These are phyloP conservation scores for Eulemur rubriventer DNA, from an alignment of 2,797 vertebrate genomes.

Conservation along the genomic window DNA sequence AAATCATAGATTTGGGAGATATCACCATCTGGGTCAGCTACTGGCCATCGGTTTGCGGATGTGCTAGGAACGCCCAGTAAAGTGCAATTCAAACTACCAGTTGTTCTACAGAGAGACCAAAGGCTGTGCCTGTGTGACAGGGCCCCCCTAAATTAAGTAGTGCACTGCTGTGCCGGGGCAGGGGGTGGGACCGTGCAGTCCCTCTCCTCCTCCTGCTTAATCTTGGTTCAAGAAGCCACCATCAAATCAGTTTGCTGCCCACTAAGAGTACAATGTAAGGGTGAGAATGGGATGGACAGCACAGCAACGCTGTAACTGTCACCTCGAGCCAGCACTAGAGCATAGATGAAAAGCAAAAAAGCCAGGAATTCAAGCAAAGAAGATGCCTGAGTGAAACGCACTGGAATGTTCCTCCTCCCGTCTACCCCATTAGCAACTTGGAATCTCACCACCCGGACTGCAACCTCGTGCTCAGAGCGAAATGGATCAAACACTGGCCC, in stretches of 20 bases:
- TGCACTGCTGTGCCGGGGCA: background rate
- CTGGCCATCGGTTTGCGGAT: background rate
- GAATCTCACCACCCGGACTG: background rate
- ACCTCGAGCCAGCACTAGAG: background rate
- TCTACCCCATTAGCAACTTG: background rate
- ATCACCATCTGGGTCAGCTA: background rate
- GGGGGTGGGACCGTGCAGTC: background rate
- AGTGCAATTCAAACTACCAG: background rate
- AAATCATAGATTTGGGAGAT: background rate
- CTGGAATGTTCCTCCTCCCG: background rate
- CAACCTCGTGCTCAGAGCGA: background rate
- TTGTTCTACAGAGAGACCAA: background rate
- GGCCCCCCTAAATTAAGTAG: background rate
- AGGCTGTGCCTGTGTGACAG: background rate
- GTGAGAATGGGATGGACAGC: background rate
- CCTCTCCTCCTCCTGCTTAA: background rate
- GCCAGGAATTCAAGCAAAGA: background rate
- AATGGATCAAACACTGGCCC: background rate
- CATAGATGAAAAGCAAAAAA: background rate
- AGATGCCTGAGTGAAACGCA: background rate
- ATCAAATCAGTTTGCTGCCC: background rate
- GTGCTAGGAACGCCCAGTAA: background rate
- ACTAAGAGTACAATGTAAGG: background rate
- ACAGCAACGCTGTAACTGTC: background rate
- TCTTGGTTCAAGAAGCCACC: background rate